Percentiles rank a stretch among this genome's conserved stretches.
Evolutionary conservation across 2,797 vertebrate genomes (phyloP).

Genomic region (Chaetophractus vellerosus): DNA sequence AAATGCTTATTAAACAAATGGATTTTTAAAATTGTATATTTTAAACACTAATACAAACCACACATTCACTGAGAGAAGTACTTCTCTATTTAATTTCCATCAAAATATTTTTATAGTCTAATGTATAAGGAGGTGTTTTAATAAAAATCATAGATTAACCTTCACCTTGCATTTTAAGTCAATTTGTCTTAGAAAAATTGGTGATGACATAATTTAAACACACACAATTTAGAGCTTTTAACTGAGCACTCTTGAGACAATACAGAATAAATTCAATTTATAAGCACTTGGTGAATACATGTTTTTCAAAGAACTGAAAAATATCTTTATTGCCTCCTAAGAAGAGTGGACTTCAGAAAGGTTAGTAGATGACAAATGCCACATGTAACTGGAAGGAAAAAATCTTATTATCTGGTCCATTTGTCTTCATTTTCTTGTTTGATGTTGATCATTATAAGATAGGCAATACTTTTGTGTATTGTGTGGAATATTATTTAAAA

Average conservation of each 20-base stretch:
- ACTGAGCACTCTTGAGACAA: neutral
- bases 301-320: neutral
- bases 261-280: neutral
- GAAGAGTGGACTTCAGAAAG: neutral
- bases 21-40: neutral
- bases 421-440: neutral
- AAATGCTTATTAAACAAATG: neutral
- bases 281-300: neutral
- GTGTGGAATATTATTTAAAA: neutral
- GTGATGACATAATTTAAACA: neutral
- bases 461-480: neutral
- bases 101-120: neutral
- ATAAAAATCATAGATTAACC: neutral
- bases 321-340: neutral
- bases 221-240: neutral
- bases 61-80: neutral
- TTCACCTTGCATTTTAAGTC: neutral
- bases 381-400: neutral
- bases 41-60: neutral
- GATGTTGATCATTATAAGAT: neutral
- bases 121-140: neutral
- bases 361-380: neutral
- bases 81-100: neutral
- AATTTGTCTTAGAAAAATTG: neutral
- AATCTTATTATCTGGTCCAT: neutral